Percentiles rank a stretch among this genome's conserved stretches.
phyloP scores from a whole-genome alignment of 1,140 invertebrate species.

The Homalodisca vitripennis region DNA sequence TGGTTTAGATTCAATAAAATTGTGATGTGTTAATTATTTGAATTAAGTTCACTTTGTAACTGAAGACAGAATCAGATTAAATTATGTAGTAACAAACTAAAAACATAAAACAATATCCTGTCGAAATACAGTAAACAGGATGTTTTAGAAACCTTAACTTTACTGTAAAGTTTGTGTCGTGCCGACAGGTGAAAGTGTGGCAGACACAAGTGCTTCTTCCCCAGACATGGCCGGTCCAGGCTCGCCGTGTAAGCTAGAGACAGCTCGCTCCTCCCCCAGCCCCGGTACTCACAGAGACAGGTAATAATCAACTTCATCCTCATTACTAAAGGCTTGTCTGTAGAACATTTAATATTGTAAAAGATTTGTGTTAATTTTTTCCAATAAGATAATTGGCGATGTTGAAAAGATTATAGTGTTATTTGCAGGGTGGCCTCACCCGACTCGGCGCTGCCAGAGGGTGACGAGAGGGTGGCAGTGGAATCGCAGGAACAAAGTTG shows the following conservation, averaged over 20 bases:
- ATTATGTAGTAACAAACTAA: too few relatives aligned
- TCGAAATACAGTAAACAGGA: too few relatives aligned
- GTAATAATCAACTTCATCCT: not conserved
- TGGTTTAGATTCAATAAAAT: too few relatives aligned
- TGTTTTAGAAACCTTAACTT: too few relatives aligned
- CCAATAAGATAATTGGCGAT: not conserved
- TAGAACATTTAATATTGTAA: too few relatives aligned
- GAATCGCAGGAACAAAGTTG: not conserved
- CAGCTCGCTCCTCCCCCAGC: constrained; percentile 46
- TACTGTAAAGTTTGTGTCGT: too few relatives aligned
- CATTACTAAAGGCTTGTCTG: not conserved
- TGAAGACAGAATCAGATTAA: too few relatives aligned
- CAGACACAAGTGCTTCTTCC: constrained; percentile 85
- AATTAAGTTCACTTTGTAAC: too few relatives aligned
- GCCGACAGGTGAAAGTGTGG: constrained; percentile 84
- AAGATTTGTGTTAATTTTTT: constrained; percentile 16
- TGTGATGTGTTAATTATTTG: too few relatives aligned
- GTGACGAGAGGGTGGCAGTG: constrained; percentile 40
- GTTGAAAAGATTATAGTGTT: constrained; percentile 26
- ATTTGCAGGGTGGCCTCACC: constrained; percentile 42
- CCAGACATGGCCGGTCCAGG: constrained; percentile 69
- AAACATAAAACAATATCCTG: too few relatives aligned
- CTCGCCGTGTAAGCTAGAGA: constrained; percentile 51
- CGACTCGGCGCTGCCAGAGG: constrained; percentile 51
- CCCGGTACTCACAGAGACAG: constrained; percentile 38